Conservation (phyloP, 2,888 invertebrate species). For the Papilio gigon region DNA sequence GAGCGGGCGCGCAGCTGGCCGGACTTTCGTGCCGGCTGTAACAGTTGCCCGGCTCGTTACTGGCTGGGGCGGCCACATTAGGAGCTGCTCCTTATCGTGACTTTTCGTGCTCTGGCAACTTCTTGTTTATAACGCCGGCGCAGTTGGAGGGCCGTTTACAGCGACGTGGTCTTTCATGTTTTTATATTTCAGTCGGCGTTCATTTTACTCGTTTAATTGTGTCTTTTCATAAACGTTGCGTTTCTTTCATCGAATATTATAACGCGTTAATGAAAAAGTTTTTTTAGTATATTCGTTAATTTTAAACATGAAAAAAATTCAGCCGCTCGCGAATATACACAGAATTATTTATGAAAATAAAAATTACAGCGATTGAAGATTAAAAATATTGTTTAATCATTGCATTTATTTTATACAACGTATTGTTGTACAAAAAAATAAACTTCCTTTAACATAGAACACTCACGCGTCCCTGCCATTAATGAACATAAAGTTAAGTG, state of each 20-base stretch:
- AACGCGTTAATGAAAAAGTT: neutral
- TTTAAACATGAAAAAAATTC: neutral
- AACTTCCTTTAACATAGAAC: neutral
- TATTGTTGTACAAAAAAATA: no score
- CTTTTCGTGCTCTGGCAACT: slow-evolving; percentile 52
- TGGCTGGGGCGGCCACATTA: slow-evolving; percentile 58
- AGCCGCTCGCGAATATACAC: neutral
- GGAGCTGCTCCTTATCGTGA: slow-evolving; percentile 54
- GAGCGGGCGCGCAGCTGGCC: slow-evolving; percentile 31
- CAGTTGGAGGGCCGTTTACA: slow-evolving; percentile 42
- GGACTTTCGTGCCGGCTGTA: slow-evolving; percentile 34
- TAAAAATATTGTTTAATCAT: no score
- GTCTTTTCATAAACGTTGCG: slow-evolving; percentile 28
- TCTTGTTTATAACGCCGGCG: slow-evolving; percentile 51
- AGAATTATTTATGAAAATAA: no score
- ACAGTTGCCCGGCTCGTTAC: slow-evolving; percentile 64
- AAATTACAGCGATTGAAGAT: no score
- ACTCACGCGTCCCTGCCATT: neutral
- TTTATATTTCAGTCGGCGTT: slow-evolving; percentile 12
- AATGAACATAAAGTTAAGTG: slow-evolving; percentile 6
- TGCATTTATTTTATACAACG: no score
- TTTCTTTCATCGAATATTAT: slow-evolving; percentile 6
- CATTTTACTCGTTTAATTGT: slow-evolving; percentile 27
- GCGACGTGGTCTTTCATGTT: slow-evolving; percentile 31
- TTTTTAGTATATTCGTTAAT: neutral